Base-by-base conservation (phyloP, 1,140 invertebrate genomes). In the Lordiphosa collinella region DNA sequence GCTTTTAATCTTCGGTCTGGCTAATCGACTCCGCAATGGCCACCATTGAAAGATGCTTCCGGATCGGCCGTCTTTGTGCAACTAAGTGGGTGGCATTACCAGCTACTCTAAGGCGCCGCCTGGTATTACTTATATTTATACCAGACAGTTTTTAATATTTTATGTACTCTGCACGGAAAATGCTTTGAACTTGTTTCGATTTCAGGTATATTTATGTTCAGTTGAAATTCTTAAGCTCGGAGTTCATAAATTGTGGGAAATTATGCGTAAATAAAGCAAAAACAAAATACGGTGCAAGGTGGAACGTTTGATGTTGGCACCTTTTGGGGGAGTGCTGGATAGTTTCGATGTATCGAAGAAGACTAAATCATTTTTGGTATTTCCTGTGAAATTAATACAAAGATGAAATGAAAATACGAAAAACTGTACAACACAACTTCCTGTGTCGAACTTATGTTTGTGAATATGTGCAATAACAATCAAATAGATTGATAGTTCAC, bases 131-230 rank as follows among this genome's bases (percentile, higher is more conserved):
- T 55, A 37, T 80, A 72, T 68, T 78, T 56, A 59, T 79, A 60
- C 58, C 52, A 44, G 49, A 37, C 57, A 74, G 80, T 80, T 80
- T 80, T 70, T 80, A 80, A 80, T 80, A 80, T 80, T 80, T 80
- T 80, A 73, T 73, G 50, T 43, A 61, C 49, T 62, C 22, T 34
- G 46, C n/a, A 14, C 12, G 29, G 13, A 38, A 46, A 64, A 59
- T 47, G 41, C 75, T 79, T 79, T 79, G 75, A 79, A 79, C 75
- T 74, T 49, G 18, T 34, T 43, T 31, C 34, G 44, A 56, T 38
- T 35, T 32, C 62, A 34, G 25, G 1, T 34, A 50, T 72, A 78
- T 72, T 79, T 71, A 78, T 66, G 55, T 38, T 18, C 43, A 41
- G 36, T 35, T 36, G 44, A 68, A 31, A 36, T 32, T 35, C 37